Evolutionary conservation across 1,140 invertebrate genomes (phyloP).

Genomic region (Choristoneura fumiferana): DNA sequence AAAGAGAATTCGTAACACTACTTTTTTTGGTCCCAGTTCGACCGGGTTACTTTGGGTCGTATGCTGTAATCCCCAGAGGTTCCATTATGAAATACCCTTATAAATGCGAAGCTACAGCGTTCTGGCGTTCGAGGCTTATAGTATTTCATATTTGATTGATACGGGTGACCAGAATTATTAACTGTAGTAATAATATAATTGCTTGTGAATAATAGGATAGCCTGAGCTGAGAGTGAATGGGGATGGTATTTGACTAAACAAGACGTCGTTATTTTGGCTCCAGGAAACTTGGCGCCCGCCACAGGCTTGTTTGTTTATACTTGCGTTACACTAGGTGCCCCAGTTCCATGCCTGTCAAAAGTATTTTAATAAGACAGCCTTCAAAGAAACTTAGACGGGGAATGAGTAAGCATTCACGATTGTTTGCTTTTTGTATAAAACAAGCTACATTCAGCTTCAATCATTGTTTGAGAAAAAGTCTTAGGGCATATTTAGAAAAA

Average conservation of each 20-base stretch:
- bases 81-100: neutral
- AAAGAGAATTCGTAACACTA: no score
- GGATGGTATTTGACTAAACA: constrained; percentile 11
- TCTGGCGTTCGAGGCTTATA: neutral
- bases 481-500: no score
- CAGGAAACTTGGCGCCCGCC: constrained; percentile 31
- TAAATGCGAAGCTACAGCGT: neutral
- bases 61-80: neutral
- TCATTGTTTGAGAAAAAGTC: no score
- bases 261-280: constrained; percentile 31
- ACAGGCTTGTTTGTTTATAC: constrained; percentile 30
- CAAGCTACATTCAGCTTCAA: no score
- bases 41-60: neutral
- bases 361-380: neutral
- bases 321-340: constrained; percentile 27
- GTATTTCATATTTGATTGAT: constrained; percentile 4
- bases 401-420: no score
- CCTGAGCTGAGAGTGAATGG: neutral
- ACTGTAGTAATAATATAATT: neutral
- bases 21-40: neutral
- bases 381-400: neutral
- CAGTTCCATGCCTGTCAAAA: constrained; percentile 29
- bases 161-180: neutral
- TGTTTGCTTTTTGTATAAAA: no score
- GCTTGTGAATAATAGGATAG: neutral